Base-by-base conservation (phyloP, 2,888 invertebrate species). In the Acanthosepion pharaonis region DNA sequence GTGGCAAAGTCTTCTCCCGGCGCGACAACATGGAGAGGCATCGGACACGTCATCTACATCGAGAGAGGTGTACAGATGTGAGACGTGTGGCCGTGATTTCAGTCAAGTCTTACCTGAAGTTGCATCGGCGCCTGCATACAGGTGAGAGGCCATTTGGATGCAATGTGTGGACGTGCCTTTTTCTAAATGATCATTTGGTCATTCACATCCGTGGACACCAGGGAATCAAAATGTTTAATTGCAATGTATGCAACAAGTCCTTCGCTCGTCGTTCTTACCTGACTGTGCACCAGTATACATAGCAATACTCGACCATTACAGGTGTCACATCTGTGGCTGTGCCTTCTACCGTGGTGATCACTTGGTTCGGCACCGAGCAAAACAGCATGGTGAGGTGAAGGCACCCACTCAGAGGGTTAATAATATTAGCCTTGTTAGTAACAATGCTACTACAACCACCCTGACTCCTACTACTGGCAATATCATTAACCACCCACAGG, bases 11-110 rank as follows among this genome's bases (percentile, higher is more conserved):
- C 51, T 93, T 93, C 93, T 93, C 93, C 53, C 9, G 93, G 11
- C 93, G 93, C 11, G 93, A 93, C 93, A 93, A 93, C 93, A 93
- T 93, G 93, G 93, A 93, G 93, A 93, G 93, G 53, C 93, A 93
- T 93, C 93, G 93, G 18, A 51, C 48, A 5, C 93, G 93, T 51
- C 93, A 93, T 93, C 93, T 93, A 33, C 93, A 28, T 9, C 28
- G 93, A 53, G 93, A 53, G 93, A 93, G n/a, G 93, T 53, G 25
- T 93, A 53, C 53, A 93, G 53, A 51, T 93, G 93, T 51, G 93
- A 93, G 53, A 93, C 51, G 8, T 93, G 93, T 3, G 93, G 93
- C 28, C 49, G 51, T 18, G 93, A 93, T 93, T 93, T 93, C 49
- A 93, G 93, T 51, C 93, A 93, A 93, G 33, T 93, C 93, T 53